Evolutionary conservation across 1,140 invertebrate species (phyloP), one percentile per base, ranked within the genome.

Genomic region (Eufriesea mexicana): DNA sequence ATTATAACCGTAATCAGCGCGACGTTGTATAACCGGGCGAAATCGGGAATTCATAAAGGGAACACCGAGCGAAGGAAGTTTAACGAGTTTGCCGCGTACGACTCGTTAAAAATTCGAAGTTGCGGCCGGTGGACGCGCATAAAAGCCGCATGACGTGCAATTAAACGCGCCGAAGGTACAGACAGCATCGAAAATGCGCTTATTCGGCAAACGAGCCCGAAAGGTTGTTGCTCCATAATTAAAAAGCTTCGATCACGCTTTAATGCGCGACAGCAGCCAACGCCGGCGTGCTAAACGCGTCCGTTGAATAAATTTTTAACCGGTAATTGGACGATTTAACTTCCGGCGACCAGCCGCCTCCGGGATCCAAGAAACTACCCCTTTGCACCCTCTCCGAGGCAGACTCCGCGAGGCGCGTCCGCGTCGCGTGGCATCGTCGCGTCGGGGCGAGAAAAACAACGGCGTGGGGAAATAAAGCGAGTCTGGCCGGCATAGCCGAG

Each of bases 211-310:
- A 75, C 42, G 18, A 45, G 35, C 2, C 7, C 0, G 57, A 62
- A 81, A 18, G 35, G 45, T 54, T 42, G 79, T 75, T 75, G 79
- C 42, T 73, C 25, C 61, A 66, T 75, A 55, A 81, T 75, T 75
- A 81, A 81, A 81, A 67, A 75, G 72, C 72, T 81, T 57, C 79
- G n/a, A 67, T 81, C 61, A 35, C n/a, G 25, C 75, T 76, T 67
- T 49, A 80, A 64, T 51, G 70, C 47, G 10, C 23, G 20, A 4
- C 47, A 1, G 42, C 8, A 23, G 20, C 6, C n/a, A 16, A 20
- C 28, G 20, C 5, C 25, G 5, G 6, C 8, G 45, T 18, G 20
- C 28, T 76, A 68, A 82, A 76, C 55, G 35, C 45, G 25, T 12
- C 42, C 61, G 51, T 47, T 51, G 42, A 66, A 75, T 81, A 18